These are phyloP conservation scores for Cirrhinus mrigala DNA, from an alignment of 2,797 vertebrate genomes.

Conservation along the genomic window DNA sequence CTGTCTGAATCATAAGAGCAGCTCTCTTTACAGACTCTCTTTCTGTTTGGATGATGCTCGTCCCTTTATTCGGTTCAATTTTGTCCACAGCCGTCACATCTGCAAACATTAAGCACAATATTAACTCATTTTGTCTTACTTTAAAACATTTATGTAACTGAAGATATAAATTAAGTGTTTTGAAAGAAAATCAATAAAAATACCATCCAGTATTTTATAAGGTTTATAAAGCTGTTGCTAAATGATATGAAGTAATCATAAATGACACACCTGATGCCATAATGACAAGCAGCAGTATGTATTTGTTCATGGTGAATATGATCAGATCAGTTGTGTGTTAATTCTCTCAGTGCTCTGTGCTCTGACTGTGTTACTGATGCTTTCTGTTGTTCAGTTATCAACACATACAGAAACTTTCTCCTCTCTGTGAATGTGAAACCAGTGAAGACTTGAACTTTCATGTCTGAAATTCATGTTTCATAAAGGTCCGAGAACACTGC, in stretches of 20 bases:
- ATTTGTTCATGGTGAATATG: conserved; percentile 10
- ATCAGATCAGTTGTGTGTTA: conserved; percentile 12
- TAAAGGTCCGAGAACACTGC: no score
- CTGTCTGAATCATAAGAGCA: conserved; percentile 53
- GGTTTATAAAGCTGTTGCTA: background rate
- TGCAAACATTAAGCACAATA: conserved; percentile 13
- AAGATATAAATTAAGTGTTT: no score
- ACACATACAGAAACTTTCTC: background rate
- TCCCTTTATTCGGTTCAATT: background rate
- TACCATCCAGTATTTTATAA: background rate
- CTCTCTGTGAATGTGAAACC: background rate
- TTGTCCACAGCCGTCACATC: conserved; percentile 7
- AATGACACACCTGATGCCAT: background rate
- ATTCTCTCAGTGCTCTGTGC: background rate
- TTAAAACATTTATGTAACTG: no score
- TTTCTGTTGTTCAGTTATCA: background rate
- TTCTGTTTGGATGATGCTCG: background rate
- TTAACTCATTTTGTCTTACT: background rate
- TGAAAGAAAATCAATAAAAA: background rate
- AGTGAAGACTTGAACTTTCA: no score
- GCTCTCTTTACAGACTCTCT: conserved; percentile 23
- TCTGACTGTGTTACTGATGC: background rate
- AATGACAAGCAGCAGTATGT: background rate
- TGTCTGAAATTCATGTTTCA: no score
- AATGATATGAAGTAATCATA: background rate